Base-by-base conservation (phyloP, 2,113 vertebrate genomes). In the Oplegnathus fasciatus region DNA sequence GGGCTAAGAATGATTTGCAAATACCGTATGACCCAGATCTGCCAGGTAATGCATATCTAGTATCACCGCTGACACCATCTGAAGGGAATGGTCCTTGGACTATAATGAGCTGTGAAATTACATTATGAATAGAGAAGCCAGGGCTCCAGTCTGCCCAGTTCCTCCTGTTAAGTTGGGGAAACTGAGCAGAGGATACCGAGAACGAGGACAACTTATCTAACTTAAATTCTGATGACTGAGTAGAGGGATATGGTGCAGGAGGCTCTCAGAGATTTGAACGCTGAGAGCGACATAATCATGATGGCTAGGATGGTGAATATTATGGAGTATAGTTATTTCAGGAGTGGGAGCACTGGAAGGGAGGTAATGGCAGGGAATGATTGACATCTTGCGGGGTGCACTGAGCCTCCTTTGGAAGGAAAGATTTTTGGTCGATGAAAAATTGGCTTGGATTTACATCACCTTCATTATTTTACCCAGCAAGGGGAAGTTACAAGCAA, bases 31-130 rank as follows among this genome's bases (percentile, higher is more conserved):
- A 84, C 90, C 89, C 75, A 92, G 89, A 92, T 91, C 78, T 93
- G 89, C 70, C 83, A 92, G 76, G 77, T 86, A 89, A 82, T 48
- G 74, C 55, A 76, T 71, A 88, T 91, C 70, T 60, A 67, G 82
- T 82, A 78, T 88, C 88, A 91, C 83, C 82, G 84, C 86, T 93
- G 92, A 94, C 88, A 87, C 83, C 85, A 84, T 91, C 86, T 90
- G 82, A 87, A 80, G 78, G 82, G 82, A 93, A 86, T 58, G 66
- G 89, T 86, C 83, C 57, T 83, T 64, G 87, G 80, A 86, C 85
- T 88, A 87, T 95, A 96, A 95, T 94, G 92, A 95, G 91, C 92
- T 92, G 91, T 94, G 94, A 95, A 95, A 95, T 94, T 83, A 93
- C 89, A 94, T 94, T 94, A 94, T 88, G 86, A 85, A 88, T 80